Evolutionary conservation across 2,113 vertebrate species (phyloP).

Genomic region (Ailurus styani): DNA sequence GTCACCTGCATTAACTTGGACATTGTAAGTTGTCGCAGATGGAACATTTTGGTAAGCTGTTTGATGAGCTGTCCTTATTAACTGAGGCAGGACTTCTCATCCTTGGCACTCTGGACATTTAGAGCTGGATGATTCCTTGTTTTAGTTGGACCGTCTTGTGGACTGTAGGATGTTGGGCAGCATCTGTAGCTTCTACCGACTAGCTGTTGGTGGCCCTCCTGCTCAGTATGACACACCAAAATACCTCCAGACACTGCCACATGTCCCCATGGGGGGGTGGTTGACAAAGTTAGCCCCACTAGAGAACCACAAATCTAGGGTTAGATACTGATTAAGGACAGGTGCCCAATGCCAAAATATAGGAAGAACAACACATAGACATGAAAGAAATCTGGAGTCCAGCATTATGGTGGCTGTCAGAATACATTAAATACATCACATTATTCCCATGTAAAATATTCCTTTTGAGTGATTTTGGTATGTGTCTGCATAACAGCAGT

Average conservation of each 20-base stretch:
- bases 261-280: neutral
- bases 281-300: neutral
- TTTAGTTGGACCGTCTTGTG: neutral
- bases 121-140: no score
- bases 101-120: neutral
- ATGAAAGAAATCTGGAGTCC: neutral
- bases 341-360: accelerated
- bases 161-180: no score
- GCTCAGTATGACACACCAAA: neutral
- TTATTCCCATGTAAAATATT: constrained; percentile 21
- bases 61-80: neutral
- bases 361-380: neutral
- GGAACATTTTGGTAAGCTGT: no score
- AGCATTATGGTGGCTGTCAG: neutral
- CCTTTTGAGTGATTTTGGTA: constrained; percentile 42
- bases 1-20: accelerated
- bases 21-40: neutral
- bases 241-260: neutral
- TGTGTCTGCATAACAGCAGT: constrained; percentile 33
- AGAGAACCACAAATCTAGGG: neutral
- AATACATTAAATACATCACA: neutral
- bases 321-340: neutral
- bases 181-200: neutral
- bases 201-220: neutral
- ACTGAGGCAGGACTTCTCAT: no score